phyloP scores from a whole-genome alignment of 2,888 invertebrate species.

The Ormyrus rosae region DNA sequence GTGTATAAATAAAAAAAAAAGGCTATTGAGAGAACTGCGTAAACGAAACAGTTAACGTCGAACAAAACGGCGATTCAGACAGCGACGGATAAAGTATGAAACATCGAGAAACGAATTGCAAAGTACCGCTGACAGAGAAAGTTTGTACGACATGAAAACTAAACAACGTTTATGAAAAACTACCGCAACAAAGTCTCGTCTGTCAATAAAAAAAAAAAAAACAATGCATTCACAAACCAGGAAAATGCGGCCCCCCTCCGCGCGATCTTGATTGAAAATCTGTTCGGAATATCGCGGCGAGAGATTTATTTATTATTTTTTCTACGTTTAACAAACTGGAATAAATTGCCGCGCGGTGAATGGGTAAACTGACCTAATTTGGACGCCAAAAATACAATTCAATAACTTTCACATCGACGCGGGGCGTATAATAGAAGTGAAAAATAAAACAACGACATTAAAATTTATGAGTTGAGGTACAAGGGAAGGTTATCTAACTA shows the following conservation, averaged over 20 bases:
- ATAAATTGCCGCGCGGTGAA: not conserved
- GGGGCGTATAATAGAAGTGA: too few species aligned
- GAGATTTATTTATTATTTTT: not conserved
- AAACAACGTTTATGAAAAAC: slow-evolving; percentile 18
- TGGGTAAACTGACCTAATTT: slow-evolving; percentile 18
- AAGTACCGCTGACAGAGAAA: slow-evolving; percentile 14
- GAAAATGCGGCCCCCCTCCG: not conserved
- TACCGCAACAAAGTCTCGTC: not conserved
- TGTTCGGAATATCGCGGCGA: not conserved
- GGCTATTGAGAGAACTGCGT: not conserved
- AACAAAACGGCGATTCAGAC: slow-evolving; percentile 3
- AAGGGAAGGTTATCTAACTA: too few species aligned
- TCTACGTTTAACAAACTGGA: slow-evolving; percentile 2
- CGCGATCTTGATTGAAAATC: not conserved
- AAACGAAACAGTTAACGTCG: slow-evolving; percentile 16
- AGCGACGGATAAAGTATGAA: not conserved
- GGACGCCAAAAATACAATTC: not conserved
- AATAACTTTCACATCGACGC: not conserved
- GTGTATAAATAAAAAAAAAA: slow-evolving; percentile 23
- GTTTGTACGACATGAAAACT: slow-evolving; percentile 30
- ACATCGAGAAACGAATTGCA: slow-evolving; percentile 38
- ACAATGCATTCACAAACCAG: not conserved
- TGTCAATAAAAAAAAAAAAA: slow-evolving; percentile 20
- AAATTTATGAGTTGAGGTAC: too few species aligned
- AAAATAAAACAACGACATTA: too few species aligned